These are phyloP conservation scores for Cecropterus lyciades DNA, from an alignment of 1,140 invertebrate genomes.

Conservation along the genomic window DNA sequence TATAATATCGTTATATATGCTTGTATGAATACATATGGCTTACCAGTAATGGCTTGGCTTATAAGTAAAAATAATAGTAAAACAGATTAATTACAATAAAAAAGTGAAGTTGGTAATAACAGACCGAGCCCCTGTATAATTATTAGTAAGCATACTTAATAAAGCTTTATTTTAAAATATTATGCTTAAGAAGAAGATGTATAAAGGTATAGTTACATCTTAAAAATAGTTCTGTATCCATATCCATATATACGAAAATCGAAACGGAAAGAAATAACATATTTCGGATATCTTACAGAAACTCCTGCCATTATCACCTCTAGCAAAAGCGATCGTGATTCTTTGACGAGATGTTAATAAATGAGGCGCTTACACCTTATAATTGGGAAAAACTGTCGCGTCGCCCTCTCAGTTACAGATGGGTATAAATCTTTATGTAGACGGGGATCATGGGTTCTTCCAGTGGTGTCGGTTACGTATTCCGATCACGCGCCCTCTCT, in stretches of 20 bases:
- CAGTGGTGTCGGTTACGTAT: conserved; percentile 34
- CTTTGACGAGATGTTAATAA: conserved; percentile 79
- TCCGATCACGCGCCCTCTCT: conserved; percentile 48
- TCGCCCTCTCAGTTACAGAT: conserved; percentile 79
- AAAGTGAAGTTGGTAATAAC: too few species aligned
- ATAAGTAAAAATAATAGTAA: too few species aligned
- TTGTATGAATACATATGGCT: too few species aligned
- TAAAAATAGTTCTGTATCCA: background rate
- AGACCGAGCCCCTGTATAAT: too few species aligned
- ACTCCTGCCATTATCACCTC: background rate
- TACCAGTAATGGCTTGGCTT: too few species aligned
- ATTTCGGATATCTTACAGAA: background rate
- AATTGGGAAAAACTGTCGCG: conserved; percentile 82
- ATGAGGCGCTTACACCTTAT: conserved; percentile 77
- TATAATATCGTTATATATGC: too few species aligned
- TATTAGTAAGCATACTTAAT: too few species aligned
- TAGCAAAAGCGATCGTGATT: conserved; percentile 54
- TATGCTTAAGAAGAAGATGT: too few species aligned
- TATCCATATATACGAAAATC: background rate
- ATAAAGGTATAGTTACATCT: background rate
- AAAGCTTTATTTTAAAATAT: too few species aligned
- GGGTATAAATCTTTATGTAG: conserved; percentile 82
- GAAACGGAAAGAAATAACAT: background rate
- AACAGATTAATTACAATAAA: too few species aligned
- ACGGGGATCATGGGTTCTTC: conserved; percentile 62